A percentile compares a stretch with the other conserved stretches of the same genome.
Conservation (phyloP, 2,797 vertebrate genomes). For the Kryptolebias ocellatus region DNA sequence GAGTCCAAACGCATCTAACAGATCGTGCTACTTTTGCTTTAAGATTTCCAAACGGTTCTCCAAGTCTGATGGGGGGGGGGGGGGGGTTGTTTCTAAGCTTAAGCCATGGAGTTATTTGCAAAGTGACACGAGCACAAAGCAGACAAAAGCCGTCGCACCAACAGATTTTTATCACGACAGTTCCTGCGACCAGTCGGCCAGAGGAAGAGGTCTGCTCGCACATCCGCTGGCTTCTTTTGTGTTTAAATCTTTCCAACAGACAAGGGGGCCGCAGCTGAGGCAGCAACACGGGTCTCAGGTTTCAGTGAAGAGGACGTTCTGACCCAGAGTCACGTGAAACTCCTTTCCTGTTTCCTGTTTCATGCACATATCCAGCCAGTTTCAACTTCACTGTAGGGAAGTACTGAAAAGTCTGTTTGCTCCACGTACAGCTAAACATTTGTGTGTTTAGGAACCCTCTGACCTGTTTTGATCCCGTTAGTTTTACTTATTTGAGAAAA, state of each 20-base stretch:
- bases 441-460: no score
- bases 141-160: conserved; percentile 50
- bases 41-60: no score
- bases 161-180: conserved; percentile 43
- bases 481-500: no score
- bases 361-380: conserved; percentile 26
- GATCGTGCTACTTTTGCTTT: conserved; percentile 13
- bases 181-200: conserved; percentile 39
- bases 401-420: no score
- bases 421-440: no score
- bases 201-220: conserved; percentile 29
- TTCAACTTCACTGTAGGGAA: neutral
- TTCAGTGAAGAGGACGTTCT: conserved; percentile 60
- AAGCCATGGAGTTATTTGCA: conserved; percentile 19
- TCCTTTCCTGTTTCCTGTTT: conserved; percentile 65
- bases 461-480: no score
- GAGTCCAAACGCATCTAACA: conserved; percentile 23
- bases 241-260: conserved; percentile 57
- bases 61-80: neutral
- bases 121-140: conserved; percentile 22
- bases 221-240: conserved; percentile 55
- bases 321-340: conserved; percentile 58
- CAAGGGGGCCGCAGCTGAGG: conserved; percentile 47
- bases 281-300: conserved; percentile 61
- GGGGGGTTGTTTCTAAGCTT: conserved; percentile 2